Evolutionary conservation across 2,888 invertebrate genomes (phyloP).

Genomic region (Tiphia femorata): DNA sequence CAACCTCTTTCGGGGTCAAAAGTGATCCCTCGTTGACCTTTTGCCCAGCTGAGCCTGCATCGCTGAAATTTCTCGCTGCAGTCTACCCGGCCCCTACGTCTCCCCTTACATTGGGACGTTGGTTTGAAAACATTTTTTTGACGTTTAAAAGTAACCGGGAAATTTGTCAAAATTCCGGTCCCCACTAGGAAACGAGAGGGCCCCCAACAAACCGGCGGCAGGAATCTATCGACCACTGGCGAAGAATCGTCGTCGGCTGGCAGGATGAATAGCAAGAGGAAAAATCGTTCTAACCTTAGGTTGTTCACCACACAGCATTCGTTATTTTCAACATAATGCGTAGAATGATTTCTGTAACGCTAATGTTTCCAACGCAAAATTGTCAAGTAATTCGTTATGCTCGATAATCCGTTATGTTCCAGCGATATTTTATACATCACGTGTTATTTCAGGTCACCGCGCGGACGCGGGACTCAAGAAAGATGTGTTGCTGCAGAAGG

Average conservation of each 20-base stretch:
- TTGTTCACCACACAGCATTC: slow-evolving; percentile 67
- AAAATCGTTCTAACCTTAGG: slow-evolving; percentile 85
- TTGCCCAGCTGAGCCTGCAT: slow-evolving; percentile 11
- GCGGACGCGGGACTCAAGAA: slow-evolving; percentile 71
- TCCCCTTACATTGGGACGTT: neutral
- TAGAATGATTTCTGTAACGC: no score
- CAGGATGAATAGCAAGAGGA: slow-evolving; percentile 86
- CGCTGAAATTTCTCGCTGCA: neutral
- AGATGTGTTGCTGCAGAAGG: slow-evolving; percentile 83
- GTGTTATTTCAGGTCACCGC: slow-evolving; percentile 73
- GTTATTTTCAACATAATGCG: neutral
- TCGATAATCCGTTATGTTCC: no score
- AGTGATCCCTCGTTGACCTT: slow-evolving; percentile 20
- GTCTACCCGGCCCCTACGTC: neutral
- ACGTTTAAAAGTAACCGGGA: slow-evolving; percentile 47
- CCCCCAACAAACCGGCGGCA: slow-evolving; percentile 79
- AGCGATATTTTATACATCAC: no score
- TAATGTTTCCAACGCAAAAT: no score
- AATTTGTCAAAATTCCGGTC: slow-evolving; percentile 85
- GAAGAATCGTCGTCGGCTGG: slow-evolving; percentile 66
- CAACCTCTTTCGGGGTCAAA: slow-evolving; percentile 15
- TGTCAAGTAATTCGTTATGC: no score
- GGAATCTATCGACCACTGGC: slow-evolving; percentile 61
- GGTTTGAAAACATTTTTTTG: slow-evolving; percentile 31
- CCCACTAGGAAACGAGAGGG: slow-evolving; percentile 85